Evolutionary conservation across 2,797 vertebrate genomes (phyloP).

Genomic region (Danionella dracula): DNA sequence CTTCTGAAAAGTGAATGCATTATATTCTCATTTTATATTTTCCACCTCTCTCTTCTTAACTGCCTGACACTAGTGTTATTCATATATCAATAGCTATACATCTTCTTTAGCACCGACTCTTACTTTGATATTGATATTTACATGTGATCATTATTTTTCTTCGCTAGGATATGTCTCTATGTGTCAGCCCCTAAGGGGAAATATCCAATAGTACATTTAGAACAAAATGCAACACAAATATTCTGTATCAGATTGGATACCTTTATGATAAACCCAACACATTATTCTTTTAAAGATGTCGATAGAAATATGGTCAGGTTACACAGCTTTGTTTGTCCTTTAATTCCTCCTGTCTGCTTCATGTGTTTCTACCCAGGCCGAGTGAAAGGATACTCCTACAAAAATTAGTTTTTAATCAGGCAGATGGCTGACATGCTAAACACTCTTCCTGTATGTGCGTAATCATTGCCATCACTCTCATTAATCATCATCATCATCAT

Average conservation of each 20-base stretch:
- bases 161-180: conserved; percentile 66
- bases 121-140: conserved; percentile 76
- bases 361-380: conserved; percentile 39
- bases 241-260: conserved; percentile 43
- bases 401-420: conserved; percentile 51
- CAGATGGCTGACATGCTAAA: conserved; percentile 51
- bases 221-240: conserved; percentile 50
- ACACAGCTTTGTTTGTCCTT: conserved; percentile 3
- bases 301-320: conserved; percentile 51
- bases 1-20: conserved; percentile 28
- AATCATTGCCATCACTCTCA: conserved; percentile 36
- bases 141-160: conserved; percentile 77
- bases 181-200: conserved; percentile 65
- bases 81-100: conserved; percentile 77
- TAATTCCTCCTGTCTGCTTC: conserved; percentile 13
- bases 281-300: conserved; percentile 50
- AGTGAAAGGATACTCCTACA: conserved; percentile 45
- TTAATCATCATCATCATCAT: conserved; percentile 32
- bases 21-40: conserved; percentile 26
- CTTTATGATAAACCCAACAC: conserved; percentile 49
- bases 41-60: conserved; percentile 39
- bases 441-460: conserved; percentile 37
- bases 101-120: conserved; percentile 76
- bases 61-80: conserved; percentile 71
- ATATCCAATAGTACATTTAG: conserved; percentile 73